A percentile compares a stretch with the other conserved stretches of the same genome.
phyloP scores from a whole-genome alignment of 2,888 invertebrate genomes.

The Criorhina ranunculi region DNA sequence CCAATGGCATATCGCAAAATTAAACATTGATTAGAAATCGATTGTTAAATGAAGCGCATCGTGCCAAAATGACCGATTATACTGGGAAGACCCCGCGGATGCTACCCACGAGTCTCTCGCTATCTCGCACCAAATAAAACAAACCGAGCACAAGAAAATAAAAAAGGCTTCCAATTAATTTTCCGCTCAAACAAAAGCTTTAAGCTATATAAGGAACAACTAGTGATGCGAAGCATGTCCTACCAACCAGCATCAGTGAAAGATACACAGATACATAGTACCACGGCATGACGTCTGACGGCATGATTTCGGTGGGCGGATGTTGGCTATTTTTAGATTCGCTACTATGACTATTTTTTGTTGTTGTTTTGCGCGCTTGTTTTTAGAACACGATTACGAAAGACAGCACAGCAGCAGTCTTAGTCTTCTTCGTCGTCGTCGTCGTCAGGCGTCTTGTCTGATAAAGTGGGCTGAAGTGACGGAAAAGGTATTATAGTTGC shows the following conservation, averaged over 20 bases:
- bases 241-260: conserved; percentile 1
- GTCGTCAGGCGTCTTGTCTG: conserved; percentile 48
- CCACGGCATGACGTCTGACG: conserved; percentile 62
- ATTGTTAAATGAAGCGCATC: conserved; percentile 57
- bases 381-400: conserved; percentile 65
- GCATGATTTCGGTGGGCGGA: conserved; percentile 75
- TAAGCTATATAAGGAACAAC: conserved; percentile 22
- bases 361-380: conserved; percentile 46
- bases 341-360: conserved; percentile 62
- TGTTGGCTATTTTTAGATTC: conserved; percentile 70
- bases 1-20: conserved; percentile 49
- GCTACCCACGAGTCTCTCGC: background rate
- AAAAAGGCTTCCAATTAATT: conserved; percentile 12
- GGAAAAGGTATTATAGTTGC: conserved; percentile 49
- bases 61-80: conserved; percentile 34
- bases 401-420: conserved; percentile 19
- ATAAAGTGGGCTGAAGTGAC: conserved; percentile 72
- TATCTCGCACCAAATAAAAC: background rate
- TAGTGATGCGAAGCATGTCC: conserved; percentile 35
- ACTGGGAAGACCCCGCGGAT: background rate
- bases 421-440: no score
- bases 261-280: background rate
- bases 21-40: conserved; percentile 44
- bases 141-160: background rate
- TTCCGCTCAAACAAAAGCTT: conserved; percentile 21